Evolutionary conservation across 2,113 vertebrate species (phyloP), one percentile per base, ranked within the genome.

Genomic region (Cyprinodon variegatus): DNA sequence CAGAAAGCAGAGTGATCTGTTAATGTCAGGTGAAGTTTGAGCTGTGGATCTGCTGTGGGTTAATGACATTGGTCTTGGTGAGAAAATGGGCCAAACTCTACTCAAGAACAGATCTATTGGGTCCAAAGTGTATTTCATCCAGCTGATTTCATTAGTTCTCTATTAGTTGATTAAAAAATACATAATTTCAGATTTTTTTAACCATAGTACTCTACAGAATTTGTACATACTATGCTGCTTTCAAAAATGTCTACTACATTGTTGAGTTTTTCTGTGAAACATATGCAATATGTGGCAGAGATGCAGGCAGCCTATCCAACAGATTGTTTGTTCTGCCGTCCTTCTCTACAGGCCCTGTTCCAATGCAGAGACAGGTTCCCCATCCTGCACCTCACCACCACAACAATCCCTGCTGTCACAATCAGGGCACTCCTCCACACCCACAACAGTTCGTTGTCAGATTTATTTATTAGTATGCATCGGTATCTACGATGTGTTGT

Each of bases 311-410:
- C 17, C 15, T 53, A 20, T 57, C 8, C 50, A 53, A 53, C 15
- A 53, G 50, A 8, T 15, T 61, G 5, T 61, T 7, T 61, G 60
- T 37, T 61, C 60, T 61, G 11, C 36, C 12, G 37, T 36, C n/a
- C 45, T 37, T 53, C 46, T 82, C 60, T 68, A 60, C 87, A 91
- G 90, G 29, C 43, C 43, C 2, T 20, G 14, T 6, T n/a, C 70
- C 60, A 45, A 40, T 46, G n/a, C 68, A 60, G 22, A 13, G 15
- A 22, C 22, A 17, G 0, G 83, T 78, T 69, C 78, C 66, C 46
- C 75, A 46, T 50, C 70, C 70, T 4, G 62, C 36, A 0, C 57
- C 17, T 1, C 66, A 0, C 53, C 79, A 14, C 36, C 17, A 63
- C 9, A 8, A 79, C n/a, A 22, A 70, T 22, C 2, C 15, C 37